Percentiles rank a stretch among this genome's conserved stretches.
These are phyloP conservation scores for Hyalella azteca DNA, from an alignment of 2,888 invertebrate genomes.

Conservation along the genomic window DNA sequence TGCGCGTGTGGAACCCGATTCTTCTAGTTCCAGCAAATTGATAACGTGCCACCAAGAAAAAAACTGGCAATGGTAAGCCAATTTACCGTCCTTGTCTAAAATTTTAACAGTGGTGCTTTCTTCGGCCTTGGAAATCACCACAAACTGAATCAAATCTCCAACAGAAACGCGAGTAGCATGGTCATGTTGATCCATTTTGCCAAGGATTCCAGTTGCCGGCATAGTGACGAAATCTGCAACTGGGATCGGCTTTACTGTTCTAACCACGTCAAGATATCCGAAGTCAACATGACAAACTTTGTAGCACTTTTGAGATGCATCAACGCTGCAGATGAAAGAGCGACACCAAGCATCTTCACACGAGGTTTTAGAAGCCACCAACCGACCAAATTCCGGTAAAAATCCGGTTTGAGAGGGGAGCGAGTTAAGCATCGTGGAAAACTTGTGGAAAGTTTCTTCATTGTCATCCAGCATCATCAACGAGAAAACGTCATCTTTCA, in stretches of 20 bases:
- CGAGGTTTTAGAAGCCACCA: slow-evolving; percentile 40
- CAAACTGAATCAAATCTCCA: neutral
- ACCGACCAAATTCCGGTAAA: neutral
- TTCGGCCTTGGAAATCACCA: neutral
- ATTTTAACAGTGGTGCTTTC: neutral
- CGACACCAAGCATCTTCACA: slow-evolving; percentile 43
- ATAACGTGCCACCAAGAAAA: neutral
- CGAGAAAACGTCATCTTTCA: neutral
- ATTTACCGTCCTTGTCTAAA: neutral
- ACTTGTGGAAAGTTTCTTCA: neutral
- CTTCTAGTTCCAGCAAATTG: neutral
- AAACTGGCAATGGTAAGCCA: neutral
- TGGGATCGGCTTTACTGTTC: slow-evolving; percentile 42
- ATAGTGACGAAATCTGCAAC: slow-evolving; percentile 31
- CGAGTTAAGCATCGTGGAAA: neutral
- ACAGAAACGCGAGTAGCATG: neutral
- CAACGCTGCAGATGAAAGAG: slow-evolving; percentile 24
- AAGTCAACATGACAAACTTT: slow-evolving; percentile 45
- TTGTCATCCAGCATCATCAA: neutral
- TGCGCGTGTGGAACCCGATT: neutral
- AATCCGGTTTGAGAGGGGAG: neutral
- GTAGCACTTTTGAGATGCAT: neutral
- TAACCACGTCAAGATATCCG: slow-evolving; percentile 42
- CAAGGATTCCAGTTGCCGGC: slow-evolving; percentile 39
- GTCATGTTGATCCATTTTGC: neutral